A percentile compares a stretch with the other conserved stretches of the same genome.
These are phyloP conservation scores for Bradypus variegatus DNA, from an alignment of 2,797 vertebrate genomes.

Conservation along the genomic window DNA sequence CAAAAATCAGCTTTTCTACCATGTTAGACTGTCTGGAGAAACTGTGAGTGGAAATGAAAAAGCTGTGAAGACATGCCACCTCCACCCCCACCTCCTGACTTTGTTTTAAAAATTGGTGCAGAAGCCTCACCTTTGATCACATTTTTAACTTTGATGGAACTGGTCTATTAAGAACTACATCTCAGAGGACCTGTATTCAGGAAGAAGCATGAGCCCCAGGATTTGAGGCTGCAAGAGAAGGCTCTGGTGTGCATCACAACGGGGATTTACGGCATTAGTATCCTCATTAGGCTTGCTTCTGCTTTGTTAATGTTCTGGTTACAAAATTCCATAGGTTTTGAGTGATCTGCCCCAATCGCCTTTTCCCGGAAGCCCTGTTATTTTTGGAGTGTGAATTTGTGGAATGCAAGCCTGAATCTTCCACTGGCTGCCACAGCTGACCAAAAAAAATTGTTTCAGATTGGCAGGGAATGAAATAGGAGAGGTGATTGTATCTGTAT, in stretches of 20 bases:
- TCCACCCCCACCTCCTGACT: background rate
- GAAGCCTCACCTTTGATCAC: background rate
- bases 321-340: background rate
- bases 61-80: background rate
- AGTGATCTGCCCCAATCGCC: background rate
- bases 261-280: background rate
- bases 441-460: background rate
- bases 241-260: background rate
- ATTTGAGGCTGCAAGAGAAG: background rate
- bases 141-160: background rate
- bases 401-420: background rate
- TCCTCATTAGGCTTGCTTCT: background rate
- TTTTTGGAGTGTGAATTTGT: slow-evolving; percentile 16
- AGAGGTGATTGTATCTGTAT: background rate
- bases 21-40: background rate
- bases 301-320: background rate
- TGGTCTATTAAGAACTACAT: background rate
- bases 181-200: background rate
- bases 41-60: background rate
- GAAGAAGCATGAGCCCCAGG: background rate
- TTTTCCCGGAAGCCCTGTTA: background rate
- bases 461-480: background rate
- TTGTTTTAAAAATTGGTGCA: background rate
- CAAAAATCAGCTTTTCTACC: background rate
- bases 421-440: background rate